These are phyloP conservation scores for Rhynchopsitta pachyrhyncha DNA, from an alignment of 2,113 vertebrate species.

Conservation along the genomic window DNA sequence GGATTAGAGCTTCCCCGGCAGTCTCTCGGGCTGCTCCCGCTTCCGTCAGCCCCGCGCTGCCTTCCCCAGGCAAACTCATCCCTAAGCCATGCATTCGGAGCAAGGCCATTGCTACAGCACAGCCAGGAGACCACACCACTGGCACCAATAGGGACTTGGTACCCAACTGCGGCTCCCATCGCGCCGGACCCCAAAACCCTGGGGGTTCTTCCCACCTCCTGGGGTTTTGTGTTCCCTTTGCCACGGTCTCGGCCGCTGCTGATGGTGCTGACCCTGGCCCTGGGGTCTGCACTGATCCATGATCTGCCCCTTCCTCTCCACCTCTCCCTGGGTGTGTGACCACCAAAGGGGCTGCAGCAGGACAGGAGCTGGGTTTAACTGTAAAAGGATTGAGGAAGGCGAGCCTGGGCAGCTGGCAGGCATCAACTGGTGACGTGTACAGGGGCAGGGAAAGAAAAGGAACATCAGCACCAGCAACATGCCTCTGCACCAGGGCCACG, in stretches of 20 bases:
- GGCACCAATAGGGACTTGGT: not conserved
- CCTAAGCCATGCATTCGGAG: not conserved
- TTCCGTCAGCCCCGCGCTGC: not conserved
- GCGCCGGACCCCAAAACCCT: fast-evolving
- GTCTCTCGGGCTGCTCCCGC: not conserved
- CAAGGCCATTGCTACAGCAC: not conserved
- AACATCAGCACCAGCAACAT: not conserved
- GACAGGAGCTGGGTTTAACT: not conserved
- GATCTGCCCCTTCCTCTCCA: not conserved
- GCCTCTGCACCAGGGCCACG: fast-evolving
- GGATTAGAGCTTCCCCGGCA: conserved; percentile 36
- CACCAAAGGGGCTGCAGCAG: not conserved
- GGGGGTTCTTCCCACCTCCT: not conserved
- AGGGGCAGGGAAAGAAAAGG: not conserved
- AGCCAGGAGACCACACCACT: fast-evolving
- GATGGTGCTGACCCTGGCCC: not conserved
- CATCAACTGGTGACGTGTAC: not conserved
- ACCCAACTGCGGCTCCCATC: not conserved
- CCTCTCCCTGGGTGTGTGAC: not conserved
- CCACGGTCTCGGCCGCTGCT: fast-evolving
- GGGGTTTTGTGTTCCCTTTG: not conserved
- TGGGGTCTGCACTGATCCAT: fast-evolving
- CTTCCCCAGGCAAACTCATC: not conserved
- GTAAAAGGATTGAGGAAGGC: not conserved
- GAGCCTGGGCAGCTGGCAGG: not conserved